phyloP scores from a whole-genome alignment of 2,797 vertebrate genomes.

The Cephalopachus bancanus region DNA sequence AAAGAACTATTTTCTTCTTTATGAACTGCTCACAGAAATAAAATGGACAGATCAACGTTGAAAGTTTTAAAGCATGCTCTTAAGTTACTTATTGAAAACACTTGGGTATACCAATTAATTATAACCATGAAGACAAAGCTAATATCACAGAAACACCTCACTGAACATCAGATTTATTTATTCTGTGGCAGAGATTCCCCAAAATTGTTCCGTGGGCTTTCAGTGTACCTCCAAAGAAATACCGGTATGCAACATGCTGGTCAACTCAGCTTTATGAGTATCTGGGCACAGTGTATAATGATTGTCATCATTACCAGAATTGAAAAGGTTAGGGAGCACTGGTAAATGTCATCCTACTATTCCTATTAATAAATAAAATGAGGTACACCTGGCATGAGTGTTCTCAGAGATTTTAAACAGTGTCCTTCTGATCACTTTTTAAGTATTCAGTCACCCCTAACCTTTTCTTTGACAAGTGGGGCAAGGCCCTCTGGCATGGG shows the following conservation, averaged over 20 bases:
- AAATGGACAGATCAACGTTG: background rate
- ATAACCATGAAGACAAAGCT: background rate
- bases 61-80: background rate
- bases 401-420: background rate
- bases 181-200: background rate
- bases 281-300: background rate
- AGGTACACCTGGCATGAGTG: background rate
- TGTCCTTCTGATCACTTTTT: background rate
- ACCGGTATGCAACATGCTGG: background rate
- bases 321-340: background rate
- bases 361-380: background rate
- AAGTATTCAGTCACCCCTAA: background rate
- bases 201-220: background rate
- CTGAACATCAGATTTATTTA: background rate
- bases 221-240: background rate
- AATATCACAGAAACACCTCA: background rate
- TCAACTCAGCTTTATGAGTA: too few species aligned
- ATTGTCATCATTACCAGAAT: background rate
- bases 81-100: background rate
- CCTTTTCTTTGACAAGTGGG: background rate
- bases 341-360: background rate
- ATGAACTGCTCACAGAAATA: background rate
- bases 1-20: background rate
- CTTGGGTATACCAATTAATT: background rate
- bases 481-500: fast-evolving